A percentile compares a stretch with the other conserved stretches of the same genome.
These are phyloP conservation scores for Pteruthius melanotis DNA, from an alignment of 2,113 vertebrate species.

Conservation along the genomic window DNA sequence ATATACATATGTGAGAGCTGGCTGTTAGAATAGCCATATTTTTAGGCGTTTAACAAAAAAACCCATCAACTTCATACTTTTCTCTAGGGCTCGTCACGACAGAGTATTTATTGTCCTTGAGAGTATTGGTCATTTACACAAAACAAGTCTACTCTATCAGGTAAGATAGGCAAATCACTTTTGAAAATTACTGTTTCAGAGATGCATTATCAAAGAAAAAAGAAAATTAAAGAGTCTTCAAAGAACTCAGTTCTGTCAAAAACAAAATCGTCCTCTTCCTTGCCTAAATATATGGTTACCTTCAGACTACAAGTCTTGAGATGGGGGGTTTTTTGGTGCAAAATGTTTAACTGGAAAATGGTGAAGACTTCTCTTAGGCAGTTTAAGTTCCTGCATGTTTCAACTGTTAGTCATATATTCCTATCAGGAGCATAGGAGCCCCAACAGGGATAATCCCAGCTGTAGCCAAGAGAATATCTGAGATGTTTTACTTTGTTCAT, in stretches of 20 bases:
- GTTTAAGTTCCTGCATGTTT: neutral
- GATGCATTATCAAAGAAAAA: neutral
- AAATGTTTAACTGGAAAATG: neutral
- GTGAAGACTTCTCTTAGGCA: neutral
- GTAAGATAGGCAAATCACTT: neutral
- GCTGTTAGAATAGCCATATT: neutral
- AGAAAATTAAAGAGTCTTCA: neutral
- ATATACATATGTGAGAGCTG: neutral
- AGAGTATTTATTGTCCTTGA: neutral
- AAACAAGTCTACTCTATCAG: neutral
- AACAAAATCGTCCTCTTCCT: neutral
- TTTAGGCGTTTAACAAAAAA: neutral
- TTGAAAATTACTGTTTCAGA: neutral
- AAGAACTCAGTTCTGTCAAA: neutral
- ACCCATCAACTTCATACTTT: neutral
- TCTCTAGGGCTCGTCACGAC: neutral
- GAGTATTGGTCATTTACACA: neutral
- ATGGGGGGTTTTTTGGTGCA: accelerated
- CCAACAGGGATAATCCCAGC: neutral
- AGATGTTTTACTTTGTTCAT: neutral
- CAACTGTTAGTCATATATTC: neutral
- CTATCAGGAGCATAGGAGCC: neutral
- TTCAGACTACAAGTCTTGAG: neutral
- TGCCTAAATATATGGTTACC: neutral
- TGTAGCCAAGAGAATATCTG: neutral